Percentiles rank a stretch among this genome's conserved stretches.
Conservation (phyloP, 35 echinoderm and acorn worm species). For the Amphiura filiformis region DNA sequence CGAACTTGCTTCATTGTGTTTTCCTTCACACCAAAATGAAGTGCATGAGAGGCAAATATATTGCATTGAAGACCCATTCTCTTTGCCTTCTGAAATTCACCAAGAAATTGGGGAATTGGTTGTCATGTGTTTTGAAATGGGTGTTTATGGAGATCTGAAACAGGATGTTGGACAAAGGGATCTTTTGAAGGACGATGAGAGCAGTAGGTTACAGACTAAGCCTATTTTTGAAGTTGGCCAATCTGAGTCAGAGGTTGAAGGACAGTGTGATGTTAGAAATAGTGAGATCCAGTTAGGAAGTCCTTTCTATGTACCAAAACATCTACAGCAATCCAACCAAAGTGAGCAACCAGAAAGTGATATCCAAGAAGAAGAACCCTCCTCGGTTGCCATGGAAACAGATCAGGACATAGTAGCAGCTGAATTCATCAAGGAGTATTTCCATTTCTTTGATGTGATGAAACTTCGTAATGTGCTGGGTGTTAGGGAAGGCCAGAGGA, state of each 20-base stretch:
- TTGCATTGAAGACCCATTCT: slow-evolving; percentile 20
- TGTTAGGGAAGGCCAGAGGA: neutral
- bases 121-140: slow-evolving; percentile 45
- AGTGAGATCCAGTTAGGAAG: neutral
- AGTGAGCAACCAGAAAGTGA: neutral
- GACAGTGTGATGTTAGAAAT: neutral
- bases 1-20: neutral
- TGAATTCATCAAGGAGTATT: slow-evolving; percentile 23
- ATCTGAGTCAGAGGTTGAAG: neutral
- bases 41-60: neutral
- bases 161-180: neutral
- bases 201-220: neutral
- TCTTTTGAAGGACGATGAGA: neutral
- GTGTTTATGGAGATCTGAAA: neutral
- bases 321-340: neutral
- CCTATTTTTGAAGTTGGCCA: neutral
- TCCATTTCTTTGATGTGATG: slow-evolving; percentile 38
- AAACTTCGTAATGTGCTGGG: slow-evolving; percentile 13
- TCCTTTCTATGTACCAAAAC: neutral
- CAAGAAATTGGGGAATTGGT: slow-evolving; percentile 16
- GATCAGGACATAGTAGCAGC: neutral
- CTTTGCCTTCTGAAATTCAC: slow-evolving; percentile 6
- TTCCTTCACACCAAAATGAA: neutral
- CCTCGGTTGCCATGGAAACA: neutral
- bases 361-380: neutral